phyloP scores from a whole-genome alignment of 1,140 invertebrate species.

The Acromyrmex echinatior region DNA sequence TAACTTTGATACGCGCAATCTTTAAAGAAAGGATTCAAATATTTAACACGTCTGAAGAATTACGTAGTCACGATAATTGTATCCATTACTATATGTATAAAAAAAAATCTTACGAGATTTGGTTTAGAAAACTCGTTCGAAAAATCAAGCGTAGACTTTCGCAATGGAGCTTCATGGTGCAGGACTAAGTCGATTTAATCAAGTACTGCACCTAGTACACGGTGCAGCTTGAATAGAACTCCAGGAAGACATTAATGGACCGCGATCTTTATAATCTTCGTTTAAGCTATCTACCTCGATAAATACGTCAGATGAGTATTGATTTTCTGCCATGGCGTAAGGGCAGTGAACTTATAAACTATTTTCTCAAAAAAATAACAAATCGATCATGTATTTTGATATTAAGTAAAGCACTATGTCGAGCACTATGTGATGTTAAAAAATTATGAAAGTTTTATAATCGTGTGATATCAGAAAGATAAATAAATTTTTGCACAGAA shows the following conservation, averaged over 20 bases:
- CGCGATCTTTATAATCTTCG: conserved; percentile 59
- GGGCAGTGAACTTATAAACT: conserved; percentile 32
- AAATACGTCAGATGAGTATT: conserved; percentile 53
- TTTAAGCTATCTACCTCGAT: conserved; percentile 59
- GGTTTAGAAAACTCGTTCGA: conserved; percentile 2
- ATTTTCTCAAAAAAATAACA: conserved; percentile 7
- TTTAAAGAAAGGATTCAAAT: background rate
- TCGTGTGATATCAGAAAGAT: background rate
- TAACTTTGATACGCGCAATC: background rate
- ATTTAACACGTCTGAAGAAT: conserved; percentile 15
- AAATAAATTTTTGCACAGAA: background rate
- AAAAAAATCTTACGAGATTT: conserved; percentile 28
- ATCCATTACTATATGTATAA: conserved; percentile 29
- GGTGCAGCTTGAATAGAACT: conserved; percentile 49
- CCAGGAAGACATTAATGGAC: conserved; percentile 62
- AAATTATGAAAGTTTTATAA: background rate
- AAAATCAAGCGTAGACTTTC: conserved; percentile 43
- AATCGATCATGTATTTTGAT: conserved; percentile 11
- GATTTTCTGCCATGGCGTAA: conserved; percentile 21
- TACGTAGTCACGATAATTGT: conserved; percentile 16
- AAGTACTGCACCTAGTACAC: conserved; percentile 61
- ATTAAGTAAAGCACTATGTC: background rate
- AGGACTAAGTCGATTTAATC: conserved; percentile 60
- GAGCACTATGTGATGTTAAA: background rate
- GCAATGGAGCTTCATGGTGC: conserved; percentile 44